phyloP scores from a whole-genome alignment of 2,797 vertebrate genomes.

The Adelosebastes latens region DNA sequence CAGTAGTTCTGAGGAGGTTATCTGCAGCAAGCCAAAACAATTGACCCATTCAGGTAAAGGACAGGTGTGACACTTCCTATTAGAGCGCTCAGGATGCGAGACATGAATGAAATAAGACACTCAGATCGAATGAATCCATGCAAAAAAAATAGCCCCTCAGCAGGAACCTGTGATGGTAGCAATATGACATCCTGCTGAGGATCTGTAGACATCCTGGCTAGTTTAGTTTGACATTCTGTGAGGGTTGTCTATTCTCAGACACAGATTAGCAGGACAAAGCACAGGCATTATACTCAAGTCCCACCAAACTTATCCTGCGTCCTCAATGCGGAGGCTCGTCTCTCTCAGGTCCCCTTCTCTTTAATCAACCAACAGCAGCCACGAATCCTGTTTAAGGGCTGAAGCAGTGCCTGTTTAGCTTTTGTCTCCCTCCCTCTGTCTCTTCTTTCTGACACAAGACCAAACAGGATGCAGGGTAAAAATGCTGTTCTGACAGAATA shows the following conservation, averaged over 20 bases:
- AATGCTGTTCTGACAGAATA: slow-evolving; percentile 53
- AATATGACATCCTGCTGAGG: not conserved
- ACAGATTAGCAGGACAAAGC: slow-evolving; percentile 32
- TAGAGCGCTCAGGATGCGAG: not conserved
- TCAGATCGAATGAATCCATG: slow-evolving; percentile 20
- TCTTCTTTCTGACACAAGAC: slow-evolving; percentile 18
- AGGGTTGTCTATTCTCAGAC: slow-evolving; percentile 8
- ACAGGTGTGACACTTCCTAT: slow-evolving; percentile 11
- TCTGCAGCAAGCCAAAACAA: not conserved
- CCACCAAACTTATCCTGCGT: not conserved
- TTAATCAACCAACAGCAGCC: slow-evolving; percentile 23
- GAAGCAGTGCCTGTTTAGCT: not conserved
- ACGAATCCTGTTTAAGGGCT: not conserved
- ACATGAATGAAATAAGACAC: slow-evolving; percentile 18
- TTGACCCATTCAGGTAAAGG: not conserved
- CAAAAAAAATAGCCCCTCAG: slow-evolving; percentile 10
- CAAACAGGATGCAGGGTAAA: slow-evolving; percentile 34
- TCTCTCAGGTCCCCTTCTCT: slow-evolving; percentile 9
- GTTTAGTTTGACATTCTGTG: slow-evolving; percentile 27
- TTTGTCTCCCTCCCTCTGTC: slow-evolving; percentile 10
- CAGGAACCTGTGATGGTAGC: slow-evolving; percentile 3
- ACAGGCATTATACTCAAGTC: slow-evolving; percentile 2
- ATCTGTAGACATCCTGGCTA: not conserved
- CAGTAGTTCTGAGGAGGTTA: not conserved
- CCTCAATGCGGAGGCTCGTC: slow-evolving; percentile 15